Base-by-base conservation (phyloP, 1,140 invertebrate species). In the Vollenhovia emeryi region DNA sequence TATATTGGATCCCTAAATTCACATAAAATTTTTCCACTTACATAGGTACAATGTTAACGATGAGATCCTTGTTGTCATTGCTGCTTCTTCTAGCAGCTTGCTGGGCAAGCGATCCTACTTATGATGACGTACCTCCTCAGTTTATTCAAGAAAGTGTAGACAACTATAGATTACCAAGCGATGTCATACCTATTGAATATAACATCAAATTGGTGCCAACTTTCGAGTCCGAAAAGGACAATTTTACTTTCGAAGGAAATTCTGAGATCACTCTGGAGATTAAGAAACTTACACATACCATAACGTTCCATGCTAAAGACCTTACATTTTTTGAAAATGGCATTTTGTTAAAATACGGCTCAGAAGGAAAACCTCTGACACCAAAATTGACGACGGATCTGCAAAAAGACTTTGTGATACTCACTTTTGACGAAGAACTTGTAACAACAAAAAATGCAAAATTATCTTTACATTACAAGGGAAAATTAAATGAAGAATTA, bases 101-200 rank as follows among this genome's bases (percentile, higher is more conserved):
- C 18, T 64, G 50, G 68, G 85, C 85, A 27, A 18, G 40, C 18
- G 8, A 68, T 66, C 80, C 71, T 40, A 40, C 50, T 52, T 50
- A n/a, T 6, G 55, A 84, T 1, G 30, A 48, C 3, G 43, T 76
- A 3, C 0, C 7, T 82, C 68, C 45, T 5, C 30, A 87, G 71
- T 0, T 11, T 27, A 24, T 50, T n/a, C 15, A 55, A 24, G 21
- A 50, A 45, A 13, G 45, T 24, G 9, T 2, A 9, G 64, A 60
- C 30, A 5, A 87, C 9, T 95, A 96, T 83, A 95, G 96, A 1
- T 95, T 98, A 7, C 96, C 97, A 0, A 92, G 88, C 3, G 90
- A 95, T 48, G 95, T 96, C 0, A 87, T 93, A 21, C 97, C 92
- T n/a, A n/a, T 0, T 0, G 0, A 45, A 0, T 94, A 94, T 30